Evolutionary conservation across 92 coral and sea anemone species (phyloP).

Genomic region (Parazoanthus swiftii): DNA sequence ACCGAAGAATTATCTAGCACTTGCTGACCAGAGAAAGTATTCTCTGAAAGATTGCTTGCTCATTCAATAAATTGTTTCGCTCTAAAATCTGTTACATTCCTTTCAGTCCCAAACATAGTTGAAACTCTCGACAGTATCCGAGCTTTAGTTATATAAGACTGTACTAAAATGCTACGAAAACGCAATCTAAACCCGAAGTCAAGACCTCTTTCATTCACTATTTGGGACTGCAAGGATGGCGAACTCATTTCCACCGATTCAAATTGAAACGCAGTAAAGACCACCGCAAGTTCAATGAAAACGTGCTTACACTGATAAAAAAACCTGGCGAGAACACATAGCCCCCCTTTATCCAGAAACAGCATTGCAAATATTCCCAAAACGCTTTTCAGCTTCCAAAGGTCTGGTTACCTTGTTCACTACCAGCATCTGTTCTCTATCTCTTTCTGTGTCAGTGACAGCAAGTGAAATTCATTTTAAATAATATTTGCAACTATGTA

Average conservation of each 20-base stretch:
- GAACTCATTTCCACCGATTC: not conserved
- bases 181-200: not conserved
- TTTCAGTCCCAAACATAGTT: not conserved
- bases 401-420: not conserved
- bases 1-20: not conserved
- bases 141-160: too few species aligned
- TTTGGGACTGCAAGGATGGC: not conserved
- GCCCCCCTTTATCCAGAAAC: not conserved
- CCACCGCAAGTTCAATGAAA: not conserved
- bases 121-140: not conserved
- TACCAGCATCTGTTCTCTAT: not conserved
- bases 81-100: not conserved
- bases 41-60: not conserved
- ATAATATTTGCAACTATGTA: conserved; percentile 28
- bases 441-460: conserved; percentile 8
- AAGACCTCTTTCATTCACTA: not conserved
- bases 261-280: not conserved
- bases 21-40: not conserved
- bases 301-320: not conserved
- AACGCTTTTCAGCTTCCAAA: not conserved
- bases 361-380: not conserved
- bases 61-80: not conserved
- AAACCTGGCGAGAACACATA: not conserved
- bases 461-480: conserved; percentile 13
- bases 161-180: not conserved